Evolutionary conservation across 2,113 vertebrate species (phyloP), one percentile per base, ranked within the genome.

Genomic region (Hirundichthys speculiger): DNA sequence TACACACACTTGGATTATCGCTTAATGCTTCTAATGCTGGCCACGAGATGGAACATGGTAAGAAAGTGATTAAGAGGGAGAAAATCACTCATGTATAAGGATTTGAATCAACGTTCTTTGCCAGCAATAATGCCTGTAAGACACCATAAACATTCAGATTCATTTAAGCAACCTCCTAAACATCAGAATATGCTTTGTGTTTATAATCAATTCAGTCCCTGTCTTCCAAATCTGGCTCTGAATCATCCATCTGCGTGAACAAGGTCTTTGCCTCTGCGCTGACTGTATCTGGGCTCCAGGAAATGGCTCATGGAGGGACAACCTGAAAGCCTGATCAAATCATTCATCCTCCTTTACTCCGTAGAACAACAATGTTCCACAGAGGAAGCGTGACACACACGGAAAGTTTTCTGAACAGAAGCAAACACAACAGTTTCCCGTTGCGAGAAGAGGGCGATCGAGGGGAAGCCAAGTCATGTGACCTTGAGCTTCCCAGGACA

Each of bases 351-450:
- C 71, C 54, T 56, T 20, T 13, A 64, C 64, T 82, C 77, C 64
- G 74, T 42, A 63, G 41, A 85, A 82, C 53, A 86, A 83, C 79
- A 86, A 47, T 0, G 6, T 0, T 18, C 15, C 61, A 46, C 73
- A 73, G 57, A 84, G 89, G 86, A 90, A 90, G 73, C 53, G 2
- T 86, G 84, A 84, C 87, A 82, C 62, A 45, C 40, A 83, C 24
- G 79, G 86, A 90, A 86, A 85, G 80, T 86, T 45, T 87, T 80
- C 75, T 41, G 59, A n/a, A 43, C 25, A 12, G 20, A 68, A 52
- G 61, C 43, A 51, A 79, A 78, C 69, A 75, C 46, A 59, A 66
- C 68, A n/a, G 64, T 56, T 86, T 87, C 79, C 88, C 48, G 63
- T 74, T 18, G 20, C 20, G 39, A 5, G 47, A 38, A 25, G 51